Evolutionary conservation across 2,113 vertebrate genomes (phyloP).

Genomic region (Sinosuthora webbiana): DNA sequence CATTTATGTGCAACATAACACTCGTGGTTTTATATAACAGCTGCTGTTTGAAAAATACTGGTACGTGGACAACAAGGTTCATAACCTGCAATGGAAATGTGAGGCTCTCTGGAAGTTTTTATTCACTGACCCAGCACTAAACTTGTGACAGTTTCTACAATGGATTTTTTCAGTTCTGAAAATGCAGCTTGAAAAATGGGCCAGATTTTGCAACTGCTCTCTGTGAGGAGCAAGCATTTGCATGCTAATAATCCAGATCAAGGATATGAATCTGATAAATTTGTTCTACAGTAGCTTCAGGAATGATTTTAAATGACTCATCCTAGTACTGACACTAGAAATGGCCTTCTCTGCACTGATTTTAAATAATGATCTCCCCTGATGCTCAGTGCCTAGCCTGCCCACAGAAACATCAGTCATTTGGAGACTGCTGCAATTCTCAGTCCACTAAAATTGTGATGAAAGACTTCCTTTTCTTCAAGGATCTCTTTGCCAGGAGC

Average conservation of each 20-base stretch:
- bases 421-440: not conserved
- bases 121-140: not conserved
- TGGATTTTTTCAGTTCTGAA: not conserved
- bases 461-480: conserved; percentile 28
- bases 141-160: not conserved
- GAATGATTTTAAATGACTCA: conserved; percentile 17
- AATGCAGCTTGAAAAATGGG: not conserved
- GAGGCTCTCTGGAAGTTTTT: not conserved
- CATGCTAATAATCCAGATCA: not conserved
- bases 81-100: not conserved
- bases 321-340: not conserved
- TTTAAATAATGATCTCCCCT: conserved; percentile 17
- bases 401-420: not conserved
- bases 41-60: not conserved
- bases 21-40: not conserved
- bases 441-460: conserved; percentile 13
- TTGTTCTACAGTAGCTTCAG: not conserved
- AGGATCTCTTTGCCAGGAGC: conserved; percentile 14
- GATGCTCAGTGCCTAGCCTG: not conserved
- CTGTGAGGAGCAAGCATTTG: not conserved
- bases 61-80: not conserved
- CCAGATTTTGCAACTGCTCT: not conserved
- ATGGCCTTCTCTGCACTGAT: not conserved
- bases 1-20: not conserved
- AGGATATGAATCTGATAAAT: not conserved